Evolutionary conservation across 2,888 invertebrate genomes (phyloP).

Genomic region (Doris montereyensis): DNA sequence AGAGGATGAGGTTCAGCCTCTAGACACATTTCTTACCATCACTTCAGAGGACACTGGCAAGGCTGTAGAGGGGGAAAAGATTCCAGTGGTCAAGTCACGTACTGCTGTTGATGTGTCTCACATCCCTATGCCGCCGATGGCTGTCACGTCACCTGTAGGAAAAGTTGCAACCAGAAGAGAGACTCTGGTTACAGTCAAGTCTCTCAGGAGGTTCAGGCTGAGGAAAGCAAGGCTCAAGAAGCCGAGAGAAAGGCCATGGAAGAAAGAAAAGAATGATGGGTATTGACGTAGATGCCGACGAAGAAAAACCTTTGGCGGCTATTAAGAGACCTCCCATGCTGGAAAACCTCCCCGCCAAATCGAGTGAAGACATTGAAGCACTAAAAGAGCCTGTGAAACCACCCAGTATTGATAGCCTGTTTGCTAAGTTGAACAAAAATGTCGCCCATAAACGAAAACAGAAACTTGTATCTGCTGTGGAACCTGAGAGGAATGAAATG

Average conservation of each 20-base stretch:
- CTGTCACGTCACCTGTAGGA: too few relatives aligned
- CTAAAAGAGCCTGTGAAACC: background rate
- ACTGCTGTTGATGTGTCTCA: background rate
- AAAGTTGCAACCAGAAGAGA: background rate
- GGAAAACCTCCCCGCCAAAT: background rate
- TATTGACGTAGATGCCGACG: constrained; percentile 31
- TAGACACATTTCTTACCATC: constrained; percentile 32
- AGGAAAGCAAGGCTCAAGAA: too few relatives aligned
- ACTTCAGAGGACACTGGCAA: background rate
- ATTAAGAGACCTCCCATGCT: background rate
- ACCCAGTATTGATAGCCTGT: constrained; percentile 14
- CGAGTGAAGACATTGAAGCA: background rate
- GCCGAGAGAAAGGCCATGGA: constrained; percentile 1
- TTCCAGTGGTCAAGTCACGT: background rate
- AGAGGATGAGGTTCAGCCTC: constrained; percentile 27
- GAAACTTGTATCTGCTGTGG: background rate
- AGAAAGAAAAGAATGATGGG: constrained; percentile 37
- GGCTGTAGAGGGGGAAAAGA: background rate
- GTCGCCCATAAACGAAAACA: background rate
- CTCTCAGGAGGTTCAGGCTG: background rate
- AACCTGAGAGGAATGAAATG: background rate
- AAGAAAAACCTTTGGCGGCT: constrained; percentile 15
- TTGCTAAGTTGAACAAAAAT: constrained; percentile 18
- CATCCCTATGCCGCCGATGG: constrained; percentile 30
- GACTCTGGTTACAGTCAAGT: background rate